phyloP scores from a whole-genome alignment of 30 jellyfish, hydroid and myxozoan genomes.

The Aurelia sp. region DNA sequence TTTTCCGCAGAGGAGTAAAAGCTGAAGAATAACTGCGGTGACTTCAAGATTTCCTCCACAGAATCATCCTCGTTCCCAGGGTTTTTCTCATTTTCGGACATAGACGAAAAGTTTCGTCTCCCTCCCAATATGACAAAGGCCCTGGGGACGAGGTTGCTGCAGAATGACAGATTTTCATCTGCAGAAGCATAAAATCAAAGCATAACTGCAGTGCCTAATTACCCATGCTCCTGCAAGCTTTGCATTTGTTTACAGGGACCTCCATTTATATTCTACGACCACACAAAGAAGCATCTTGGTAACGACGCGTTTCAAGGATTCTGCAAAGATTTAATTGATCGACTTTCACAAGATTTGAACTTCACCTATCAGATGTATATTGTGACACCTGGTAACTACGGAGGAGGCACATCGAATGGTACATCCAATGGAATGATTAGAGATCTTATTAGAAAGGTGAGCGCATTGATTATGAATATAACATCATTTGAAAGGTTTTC shows the following conservation, averaged over 20 bases:
- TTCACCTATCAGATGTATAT: slow-evolving; percentile 72
- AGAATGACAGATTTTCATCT: no score
- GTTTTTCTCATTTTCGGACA: no score
- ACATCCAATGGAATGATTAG: slow-evolving; percentile 92
- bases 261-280: slow-evolving; percentile 73
- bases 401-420: slow-evolving; percentile 61
- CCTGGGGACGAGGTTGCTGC: no score
- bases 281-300: slow-evolving; percentile 35
- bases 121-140: no score
- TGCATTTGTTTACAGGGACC: slow-evolving; percentile 53
- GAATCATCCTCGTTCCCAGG: no score
- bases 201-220: neutral
- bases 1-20: no score
- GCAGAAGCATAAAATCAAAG: no score
- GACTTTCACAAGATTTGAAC: slow-evolving; percentile 62
- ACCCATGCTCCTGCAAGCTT: neutral
- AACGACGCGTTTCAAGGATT: slow-evolving; percentile 81
- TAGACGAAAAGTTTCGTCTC: no score
- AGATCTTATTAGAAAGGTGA: slow-evolving; percentile 77
- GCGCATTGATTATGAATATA: no score
- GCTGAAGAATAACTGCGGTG: no score
- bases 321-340: slow-evolving; percentile 70
- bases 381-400: slow-evolving; percentile 77
- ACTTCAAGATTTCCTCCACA: no score
- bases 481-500: no score